Conservation (phyloP, 2,113 vertebrate genomes). For the Cyphotilapia sp. region DNA sequence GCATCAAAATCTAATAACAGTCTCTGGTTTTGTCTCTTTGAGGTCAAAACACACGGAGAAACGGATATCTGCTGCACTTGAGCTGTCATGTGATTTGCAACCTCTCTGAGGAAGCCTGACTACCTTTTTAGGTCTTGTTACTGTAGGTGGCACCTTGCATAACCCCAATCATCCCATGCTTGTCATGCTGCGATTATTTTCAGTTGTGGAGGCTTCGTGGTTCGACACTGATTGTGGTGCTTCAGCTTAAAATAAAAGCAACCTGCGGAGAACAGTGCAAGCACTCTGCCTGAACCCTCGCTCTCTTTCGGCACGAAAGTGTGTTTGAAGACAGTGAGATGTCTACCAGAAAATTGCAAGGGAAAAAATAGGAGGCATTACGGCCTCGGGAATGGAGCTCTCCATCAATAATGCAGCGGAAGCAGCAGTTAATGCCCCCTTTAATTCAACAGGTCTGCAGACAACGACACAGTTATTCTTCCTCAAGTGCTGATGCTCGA, state of each 20-base stretch:
- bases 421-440: constrained; percentile 62
- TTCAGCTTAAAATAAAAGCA: constrained; percentile 52
- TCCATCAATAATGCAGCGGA: constrained; percentile 70
- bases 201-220: not conserved
- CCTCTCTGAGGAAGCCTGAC: not conserved
- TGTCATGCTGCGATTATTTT: constrained; percentile 36
- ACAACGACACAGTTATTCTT: constrained; percentile 50
- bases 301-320: constrained; percentile 21
- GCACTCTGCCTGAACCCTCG: constrained; percentile 36
- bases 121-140: not conserved
- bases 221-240: constrained; percentile 12
- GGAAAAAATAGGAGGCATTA: constrained; percentile 60
- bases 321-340: constrained; percentile 56
- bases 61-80: not conserved
- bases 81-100: not conserved
- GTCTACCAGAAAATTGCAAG: constrained; percentile 48
- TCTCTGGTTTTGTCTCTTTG: not conserved
- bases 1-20: constrained; percentile 13
- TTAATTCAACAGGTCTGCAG: constrained; percentile 72
- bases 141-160: constrained; percentile 9
- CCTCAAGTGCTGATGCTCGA: constrained; percentile 29
- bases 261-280: constrained; percentile 6
- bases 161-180: not conserved
- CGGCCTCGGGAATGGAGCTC: constrained; percentile 47
- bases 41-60: not conserved